phyloP scores from a whole-genome alignment of 2,797 vertebrate genomes.

The Ibycter americanus region DNA sequence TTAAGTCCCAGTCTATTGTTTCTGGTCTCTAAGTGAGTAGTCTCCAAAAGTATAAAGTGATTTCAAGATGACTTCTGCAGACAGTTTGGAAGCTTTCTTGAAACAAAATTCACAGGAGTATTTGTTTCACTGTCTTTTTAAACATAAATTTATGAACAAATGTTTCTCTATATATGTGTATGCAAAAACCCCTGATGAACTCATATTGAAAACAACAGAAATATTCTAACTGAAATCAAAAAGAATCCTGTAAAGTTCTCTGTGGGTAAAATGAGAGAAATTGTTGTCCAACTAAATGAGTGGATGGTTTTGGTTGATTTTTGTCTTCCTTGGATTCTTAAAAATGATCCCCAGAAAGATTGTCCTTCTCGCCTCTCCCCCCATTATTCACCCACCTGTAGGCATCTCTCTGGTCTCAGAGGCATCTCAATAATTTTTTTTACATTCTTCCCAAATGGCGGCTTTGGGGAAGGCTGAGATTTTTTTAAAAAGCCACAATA shows the following conservation, averaged over 20 bases:
- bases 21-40: not conserved
- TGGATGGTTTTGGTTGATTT: not conserved
- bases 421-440: not conserved
- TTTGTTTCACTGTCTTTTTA: not conserved
- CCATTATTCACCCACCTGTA: not conserved
- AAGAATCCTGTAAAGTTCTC: not conserved
- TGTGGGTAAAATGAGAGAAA: not conserved
- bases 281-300: not conserved
- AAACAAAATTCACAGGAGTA: not conserved
- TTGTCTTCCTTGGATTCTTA: not conserved
- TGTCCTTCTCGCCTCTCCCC: not conserved
- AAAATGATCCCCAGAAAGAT: not conserved
- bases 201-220: not conserved
- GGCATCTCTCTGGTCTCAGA: not conserved
- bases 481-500: not conserved
- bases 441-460: not conserved
- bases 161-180: not conserved
- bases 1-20: not conserved
- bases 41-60: constrained; percentile 9
- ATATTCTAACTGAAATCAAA: not conserved
- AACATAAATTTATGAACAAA: constrained; percentile 14
- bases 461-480: not conserved
- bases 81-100: not conserved
- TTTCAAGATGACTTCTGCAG: constrained; percentile 4
- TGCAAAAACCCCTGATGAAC: not conserved